Base-by-base conservation (phyloP, 2,113 vertebrate species). In the Xiphias gladius region DNA sequence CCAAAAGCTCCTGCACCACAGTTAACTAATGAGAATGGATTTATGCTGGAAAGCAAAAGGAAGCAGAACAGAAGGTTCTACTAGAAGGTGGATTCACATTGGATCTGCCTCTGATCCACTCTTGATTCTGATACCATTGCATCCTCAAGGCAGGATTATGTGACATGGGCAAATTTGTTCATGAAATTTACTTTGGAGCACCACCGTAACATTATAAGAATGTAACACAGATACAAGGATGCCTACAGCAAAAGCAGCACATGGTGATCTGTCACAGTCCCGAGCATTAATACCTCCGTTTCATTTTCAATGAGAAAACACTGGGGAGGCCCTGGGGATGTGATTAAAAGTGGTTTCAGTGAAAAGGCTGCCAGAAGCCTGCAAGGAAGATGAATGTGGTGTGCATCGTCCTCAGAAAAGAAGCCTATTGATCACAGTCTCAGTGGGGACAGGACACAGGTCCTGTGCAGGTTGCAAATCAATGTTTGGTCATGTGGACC, bases 351-450 rank as follows among this genome's bases (percentile, higher is more conserved):
- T 72, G 48, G 20, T 87, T 85, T 58, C 62, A 86, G 63, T 67
- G 81, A 58, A 84, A 88, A 82, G 59, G 50, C 80, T 79, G 72
- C 54, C 61, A 76, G 63, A 71, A 7, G 28, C 74, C 24, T 64
- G 52, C 70, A 50, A 57, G 73, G 58, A 91, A 92, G 92, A 93
- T 79, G 79, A 92, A 93, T 92, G 91, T 77, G 54, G 55, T 81
- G 68, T 73, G 66, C 83, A 89, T 79, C 35, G 39, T 88, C 68
- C 83, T 71, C 77, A 71, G 76, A 75, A 80, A 82, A 72, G 70
- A 55, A 67, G 39, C 26, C 22, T 57, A 89, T 92, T 91, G 90
- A 93, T 84, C 63, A 61, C 24, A 20, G 54, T 48, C 81, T 85
- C 79, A 65, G 30, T 30, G 48, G 79, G 73, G 35, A 75, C 6